Evolutionary conservation across 2,797 vertebrate genomes (phyloP).

Genomic region (Holocentrus rufus): DNA sequence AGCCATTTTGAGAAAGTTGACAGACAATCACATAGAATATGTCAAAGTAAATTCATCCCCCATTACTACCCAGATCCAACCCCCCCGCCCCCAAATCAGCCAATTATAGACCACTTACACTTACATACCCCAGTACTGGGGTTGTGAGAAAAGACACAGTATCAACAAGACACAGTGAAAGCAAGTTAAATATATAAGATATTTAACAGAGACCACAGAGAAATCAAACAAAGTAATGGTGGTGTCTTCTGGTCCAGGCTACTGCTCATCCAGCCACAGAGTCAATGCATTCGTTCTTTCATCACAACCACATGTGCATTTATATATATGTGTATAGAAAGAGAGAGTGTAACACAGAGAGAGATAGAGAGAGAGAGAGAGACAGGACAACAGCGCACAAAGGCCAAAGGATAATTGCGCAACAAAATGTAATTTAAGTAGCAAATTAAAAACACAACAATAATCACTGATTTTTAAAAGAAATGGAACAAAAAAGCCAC

Average conservation of each 20-base stretch:
- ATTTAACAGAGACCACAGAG: constrained; percentile 81
- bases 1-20: constrained; percentile 80
- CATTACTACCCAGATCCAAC: constrained; percentile 55
- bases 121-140: constrained; percentile 69
- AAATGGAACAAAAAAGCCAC: constrained; percentile 51
- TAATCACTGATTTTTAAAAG: constrained; percentile 63
- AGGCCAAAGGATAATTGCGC: constrained; percentile 73
- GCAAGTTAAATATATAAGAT: constrained; percentile 88
- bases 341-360: constrained; percentile 55
- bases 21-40: constrained; percentile 77
- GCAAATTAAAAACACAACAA: constrained; percentile 71
- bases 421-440: constrained; percentile 67
- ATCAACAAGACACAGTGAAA: constrained; percentile 82
- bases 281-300: constrained; percentile 79
- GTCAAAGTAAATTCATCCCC: constrained; percentile 61
- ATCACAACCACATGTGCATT: constrained; percentile 74
- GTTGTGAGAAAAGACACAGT: constrained; percentile 78
- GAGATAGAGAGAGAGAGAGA: constrained; percentile 51
- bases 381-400: constrained; percentile 78
- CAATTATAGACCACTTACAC: constrained; percentile 77
- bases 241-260: constrained; percentile 81
- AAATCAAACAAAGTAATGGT: constrained; percentile 69
- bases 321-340: constrained; percentile 10
- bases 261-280: constrained; percentile 82
- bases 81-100: constrained; percentile 41